phyloP scores from a whole-genome alignment of 2,113 vertebrate species.

The Alethe diademata region DNA sequence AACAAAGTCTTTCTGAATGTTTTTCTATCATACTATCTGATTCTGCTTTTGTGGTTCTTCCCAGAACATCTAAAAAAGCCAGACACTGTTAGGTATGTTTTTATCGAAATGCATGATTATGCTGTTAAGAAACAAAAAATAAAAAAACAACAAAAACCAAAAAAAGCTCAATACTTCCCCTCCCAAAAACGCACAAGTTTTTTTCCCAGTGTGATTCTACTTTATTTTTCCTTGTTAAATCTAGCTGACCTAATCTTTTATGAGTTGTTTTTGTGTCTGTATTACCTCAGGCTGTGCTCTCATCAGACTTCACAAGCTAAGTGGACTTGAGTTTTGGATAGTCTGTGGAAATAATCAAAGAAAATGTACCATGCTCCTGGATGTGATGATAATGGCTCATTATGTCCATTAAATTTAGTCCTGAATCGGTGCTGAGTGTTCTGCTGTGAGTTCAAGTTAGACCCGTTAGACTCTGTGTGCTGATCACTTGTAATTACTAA shows the following conservation, averaged over 20 bases:
- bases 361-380: slow-evolving; percentile 14
- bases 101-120: not conserved
- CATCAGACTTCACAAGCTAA: slow-evolving; percentile 44
- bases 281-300: slow-evolving; percentile 39
- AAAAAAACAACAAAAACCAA: not conserved
- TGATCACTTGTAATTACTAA: slow-evolving; percentile 21
- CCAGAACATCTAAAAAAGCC: not conserved
- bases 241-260: not conserved
- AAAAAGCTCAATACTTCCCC: not conserved
- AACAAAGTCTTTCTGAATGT: not conserved
- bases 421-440: not conserved
- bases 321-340: slow-evolving; percentile 34
- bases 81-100: not conserved
- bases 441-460: slow-evolving; percentile 1
- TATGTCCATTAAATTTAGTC: slow-evolving; percentile 36
- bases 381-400: slow-evolving; percentile 49
- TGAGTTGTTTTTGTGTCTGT: slow-evolving; percentile 36
- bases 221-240: slow-evolving; percentile 37
- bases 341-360: slow-evolving; percentile 50
- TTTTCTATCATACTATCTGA: not conserved
- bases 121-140: not conserved
- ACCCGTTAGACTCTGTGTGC: not conserved
- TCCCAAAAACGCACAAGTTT: not conserved
- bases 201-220: not conserved
- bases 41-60: not conserved